Conservation (phyloP, 2,797 vertebrate genomes). For the Rhynchonycteris naso region DNA sequence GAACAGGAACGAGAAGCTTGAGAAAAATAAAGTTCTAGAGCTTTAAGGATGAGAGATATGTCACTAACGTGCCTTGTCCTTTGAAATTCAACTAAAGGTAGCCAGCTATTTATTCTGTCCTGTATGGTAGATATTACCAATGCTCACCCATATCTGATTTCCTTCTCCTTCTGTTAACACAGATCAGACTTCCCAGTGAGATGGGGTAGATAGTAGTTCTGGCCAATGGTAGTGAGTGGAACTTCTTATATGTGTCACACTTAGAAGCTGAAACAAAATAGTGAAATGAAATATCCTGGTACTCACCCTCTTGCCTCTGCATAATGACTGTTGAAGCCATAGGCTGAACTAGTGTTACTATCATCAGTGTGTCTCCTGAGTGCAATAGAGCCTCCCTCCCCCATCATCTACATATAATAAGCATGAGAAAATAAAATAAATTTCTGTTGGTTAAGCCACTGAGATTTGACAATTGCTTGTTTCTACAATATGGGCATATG, state of each 20-base stretch:
- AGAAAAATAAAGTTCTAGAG: background rate
- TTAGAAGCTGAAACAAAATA: background rate
- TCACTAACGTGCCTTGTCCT: background rate
- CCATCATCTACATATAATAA: background rate
- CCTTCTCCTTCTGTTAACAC: background rate
- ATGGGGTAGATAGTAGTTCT: background rate
- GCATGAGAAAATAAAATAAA: background rate
- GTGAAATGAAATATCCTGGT: background rate
- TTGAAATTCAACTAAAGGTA: background rate
- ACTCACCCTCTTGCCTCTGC: background rate
- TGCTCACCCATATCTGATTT: background rate
- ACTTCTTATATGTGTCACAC: background rate
- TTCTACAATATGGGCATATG: background rate
- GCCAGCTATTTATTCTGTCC: background rate
- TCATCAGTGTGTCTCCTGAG: background rate
- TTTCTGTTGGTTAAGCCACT: background rate
- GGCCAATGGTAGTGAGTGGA: background rate
- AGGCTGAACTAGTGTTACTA: background rate
- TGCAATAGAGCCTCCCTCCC: background rate
- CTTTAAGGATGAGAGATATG: background rate
- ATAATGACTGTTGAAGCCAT: background rate
- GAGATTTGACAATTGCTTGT: background rate
- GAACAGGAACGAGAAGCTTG: background rate
- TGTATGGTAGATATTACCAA: background rate
- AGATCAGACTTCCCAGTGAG: background rate